Conservation (phyloP, 53 echinoderm and acorn worm species). For the Stichopus horrens region DNA sequence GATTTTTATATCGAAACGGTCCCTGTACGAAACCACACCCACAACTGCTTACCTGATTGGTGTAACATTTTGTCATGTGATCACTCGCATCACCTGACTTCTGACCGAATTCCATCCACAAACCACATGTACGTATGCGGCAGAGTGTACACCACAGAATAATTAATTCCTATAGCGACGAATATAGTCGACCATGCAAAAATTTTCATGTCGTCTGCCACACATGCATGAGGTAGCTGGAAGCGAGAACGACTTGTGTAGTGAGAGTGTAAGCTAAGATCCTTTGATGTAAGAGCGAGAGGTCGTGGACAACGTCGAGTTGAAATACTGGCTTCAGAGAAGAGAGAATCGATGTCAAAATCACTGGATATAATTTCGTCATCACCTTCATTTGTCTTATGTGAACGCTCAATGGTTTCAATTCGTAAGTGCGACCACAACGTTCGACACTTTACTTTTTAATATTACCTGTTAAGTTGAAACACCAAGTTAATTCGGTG, state of each 20-base stretch:
- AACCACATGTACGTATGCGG: not conserved
- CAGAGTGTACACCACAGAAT: not conserved
- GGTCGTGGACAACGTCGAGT: too few relatives aligned
- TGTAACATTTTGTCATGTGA: slow-evolving; percentile 33
- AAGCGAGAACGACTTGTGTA: too few relatives aligned
- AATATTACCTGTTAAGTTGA: too few relatives aligned
- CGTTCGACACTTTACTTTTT: too few relatives aligned
- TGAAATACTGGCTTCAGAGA: not conserved
- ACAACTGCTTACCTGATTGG: slow-evolving; percentile 11
- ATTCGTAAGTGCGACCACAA: too few relatives aligned
- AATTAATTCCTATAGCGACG: not conserved
- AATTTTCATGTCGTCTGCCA: not conserved
- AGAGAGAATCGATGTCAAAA: not conserved
- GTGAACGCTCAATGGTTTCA: too few relatives aligned
- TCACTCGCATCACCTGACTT: not conserved
- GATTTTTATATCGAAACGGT: not conserved
- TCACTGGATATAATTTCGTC: not conserved
- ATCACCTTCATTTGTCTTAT: not conserved
- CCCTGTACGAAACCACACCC: slow-evolving; percentile 15
- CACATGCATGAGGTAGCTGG: too few relatives aligned
- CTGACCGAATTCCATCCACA: not conserved
- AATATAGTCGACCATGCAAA: not conserved
- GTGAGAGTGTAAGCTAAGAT: too few relatives aligned
- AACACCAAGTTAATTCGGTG: too few relatives aligned
- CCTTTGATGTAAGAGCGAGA: too few relatives aligned